Percentiles rank a stretch among this genome's conserved stretches.
These are phyloP conservation scores for Ceyx cyanopectus DNA, from an alignment of 2,113 vertebrate species.

Conservation along the genomic window DNA sequence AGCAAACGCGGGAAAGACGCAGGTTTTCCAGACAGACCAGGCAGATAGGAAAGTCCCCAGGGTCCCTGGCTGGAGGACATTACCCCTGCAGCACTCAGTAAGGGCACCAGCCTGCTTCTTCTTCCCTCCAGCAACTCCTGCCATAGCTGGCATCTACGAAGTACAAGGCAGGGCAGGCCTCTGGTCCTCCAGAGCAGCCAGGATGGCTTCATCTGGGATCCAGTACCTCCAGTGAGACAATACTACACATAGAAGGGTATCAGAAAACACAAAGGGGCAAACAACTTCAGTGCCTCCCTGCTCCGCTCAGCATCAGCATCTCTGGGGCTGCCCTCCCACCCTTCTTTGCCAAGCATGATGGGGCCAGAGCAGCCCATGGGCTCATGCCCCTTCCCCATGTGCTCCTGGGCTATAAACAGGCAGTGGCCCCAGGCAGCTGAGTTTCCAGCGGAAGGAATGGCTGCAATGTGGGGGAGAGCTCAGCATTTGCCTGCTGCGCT, in stretches of 20 bases:
- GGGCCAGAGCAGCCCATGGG: background rate
- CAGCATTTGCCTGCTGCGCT: constrained; percentile 23
- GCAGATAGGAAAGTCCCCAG: background rate
- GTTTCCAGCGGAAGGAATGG: constrained; percentile 73
- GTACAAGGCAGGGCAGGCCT: background rate
- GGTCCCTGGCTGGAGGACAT: background rate
- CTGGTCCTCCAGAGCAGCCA: background rate
- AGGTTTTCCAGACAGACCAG: background rate
- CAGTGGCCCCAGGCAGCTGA: background rate
- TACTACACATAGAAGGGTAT: fast-evolving
- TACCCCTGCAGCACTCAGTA: background rate
- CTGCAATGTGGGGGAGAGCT: constrained; percentile 71
- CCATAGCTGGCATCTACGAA: fast-evolving
- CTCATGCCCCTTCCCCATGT: background rate
- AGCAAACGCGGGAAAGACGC: background rate
- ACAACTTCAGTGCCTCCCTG: background rate
- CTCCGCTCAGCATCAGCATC: fast-evolving
- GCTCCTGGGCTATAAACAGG: constrained; percentile 53
- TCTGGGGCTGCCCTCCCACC: background rate
- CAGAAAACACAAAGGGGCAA: background rate
- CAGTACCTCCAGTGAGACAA: background rate
- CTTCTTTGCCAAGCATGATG: fast-evolving
- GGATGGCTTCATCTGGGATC: background rate
- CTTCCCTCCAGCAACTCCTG: background rate
- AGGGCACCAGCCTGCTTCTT: background rate